Base-by-base conservation (phyloP, 1,140 invertebrate species). In the Aphelinus atriplicis region DNA sequence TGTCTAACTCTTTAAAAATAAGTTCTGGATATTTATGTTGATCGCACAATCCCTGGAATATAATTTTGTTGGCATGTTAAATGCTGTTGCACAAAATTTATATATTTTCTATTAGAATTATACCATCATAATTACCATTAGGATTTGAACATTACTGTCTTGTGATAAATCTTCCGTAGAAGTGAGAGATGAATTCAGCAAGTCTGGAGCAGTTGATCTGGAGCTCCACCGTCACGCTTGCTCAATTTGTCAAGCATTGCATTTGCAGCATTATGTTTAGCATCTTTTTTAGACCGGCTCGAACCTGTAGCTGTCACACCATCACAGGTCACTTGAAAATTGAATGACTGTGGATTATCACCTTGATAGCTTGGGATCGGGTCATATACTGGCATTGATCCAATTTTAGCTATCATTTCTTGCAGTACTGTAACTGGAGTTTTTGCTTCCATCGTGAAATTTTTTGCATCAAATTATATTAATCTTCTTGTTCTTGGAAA, bases 221-320 rank as follows among this genome's bases (percentile, higher is more conserved):
- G n/a, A n/a, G n/a, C n/a, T n/a, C n/a, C n/a, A n/a, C n/a, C n/a
- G n/a, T n/a, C n/a, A n/a, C n/a, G n/a, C n/a, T n/a, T n/a, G n/a
- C n/a, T n/a, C n/a, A 61, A 4, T 45, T 45, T 45, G 3, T 61
- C 45, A 42, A 61, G 3, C 60, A 61, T 61, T 45, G 26, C 26
- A 4, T 4, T 3, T 45, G 60, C 60, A 45, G 60, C 60, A 45
- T 61, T 45, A 45, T 61, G 60, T 61, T 61, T 61, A 61, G 60
- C 60, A 43, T 42, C 43, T 61, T 61, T 61, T 45, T 61, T 61
- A 5, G 60, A 61, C 45, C 43, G 26, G 3, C 60, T 43, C 10
- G 3, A 7, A 43, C 60, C 60, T 45, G 45, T 4, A 3, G 43
- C 43, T 45, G 10, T 45, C 3, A 61, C 26, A 4, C 43, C 60